These are phyloP conservation scores for Rhinolophus ferrumequinum DNA, from an alignment of 2,113 vertebrate genomes.

Conservation along the genomic window DNA sequence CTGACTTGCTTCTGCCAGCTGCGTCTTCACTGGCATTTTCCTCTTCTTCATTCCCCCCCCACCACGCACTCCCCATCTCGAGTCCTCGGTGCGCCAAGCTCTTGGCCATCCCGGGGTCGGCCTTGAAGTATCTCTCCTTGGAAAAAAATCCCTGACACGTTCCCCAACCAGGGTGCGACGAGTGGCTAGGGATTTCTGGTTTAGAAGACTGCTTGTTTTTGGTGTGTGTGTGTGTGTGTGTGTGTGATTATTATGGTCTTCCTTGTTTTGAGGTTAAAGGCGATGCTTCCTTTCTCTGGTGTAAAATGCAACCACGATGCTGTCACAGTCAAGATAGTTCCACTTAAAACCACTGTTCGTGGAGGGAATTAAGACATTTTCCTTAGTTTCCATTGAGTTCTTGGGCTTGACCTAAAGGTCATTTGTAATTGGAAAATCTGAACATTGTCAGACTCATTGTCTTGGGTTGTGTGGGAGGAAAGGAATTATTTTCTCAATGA, in stretches of 20 bases:
- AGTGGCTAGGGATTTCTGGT: neutral
- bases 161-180: fast-evolving
- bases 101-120: fast-evolving
- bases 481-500: neutral
- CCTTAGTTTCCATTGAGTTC: neutral
- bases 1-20: neutral
- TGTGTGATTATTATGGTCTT: neutral
- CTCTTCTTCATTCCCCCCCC: neutral
- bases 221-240: no score
- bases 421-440: constrained; percentile 37
- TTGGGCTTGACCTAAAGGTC: neutral
- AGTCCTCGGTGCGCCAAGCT: fast-evolving
- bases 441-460: neutral
- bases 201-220: neutral
- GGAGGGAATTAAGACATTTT: neutral
- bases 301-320: constrained; percentile 17
- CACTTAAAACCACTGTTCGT: neutral
- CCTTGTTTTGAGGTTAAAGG: constrained; percentile 31
- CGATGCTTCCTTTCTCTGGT: constrained; percentile 63
- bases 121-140: fast-evolving
- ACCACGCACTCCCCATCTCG: no score
- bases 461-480: constrained; percentile 7
- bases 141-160: fast-evolving
- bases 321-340: constrained; percentile 50
- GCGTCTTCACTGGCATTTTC: neutral